Evolutionary conservation across 2,797 vertebrate genomes (phyloP).

Genomic region (Semaprochilodus insignis): DNA sequence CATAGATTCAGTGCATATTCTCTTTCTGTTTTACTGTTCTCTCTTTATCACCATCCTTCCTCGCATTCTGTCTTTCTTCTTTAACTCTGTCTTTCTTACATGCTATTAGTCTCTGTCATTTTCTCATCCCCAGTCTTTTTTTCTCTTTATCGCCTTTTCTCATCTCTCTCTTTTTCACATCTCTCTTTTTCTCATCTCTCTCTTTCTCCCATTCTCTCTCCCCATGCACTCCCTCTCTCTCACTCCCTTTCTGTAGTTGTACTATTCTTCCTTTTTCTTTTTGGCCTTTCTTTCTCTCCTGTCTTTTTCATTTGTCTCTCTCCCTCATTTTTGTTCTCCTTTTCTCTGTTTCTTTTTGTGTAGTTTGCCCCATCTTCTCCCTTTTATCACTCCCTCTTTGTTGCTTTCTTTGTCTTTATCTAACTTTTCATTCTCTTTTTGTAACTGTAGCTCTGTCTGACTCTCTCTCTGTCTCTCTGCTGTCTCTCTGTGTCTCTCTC

Average conservation of each 20-base stretch:
- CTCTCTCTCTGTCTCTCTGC: not conserved
- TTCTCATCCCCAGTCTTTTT: too few species aligned
- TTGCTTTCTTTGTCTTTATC: not conserved
- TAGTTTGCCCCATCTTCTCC: not conserved
- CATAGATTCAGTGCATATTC: constrained; percentile 20
- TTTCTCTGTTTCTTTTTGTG: not conserved
- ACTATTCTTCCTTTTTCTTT: constrained; percentile 2
- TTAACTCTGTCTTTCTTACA: too few species aligned
- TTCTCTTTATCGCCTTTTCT: too few species aligned
- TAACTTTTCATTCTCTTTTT: constrained; percentile 29
- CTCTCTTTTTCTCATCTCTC: too few species aligned
- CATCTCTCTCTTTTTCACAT: too few species aligned
- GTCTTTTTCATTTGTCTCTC: constrained; percentile 36
- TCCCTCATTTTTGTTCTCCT: not conserved
- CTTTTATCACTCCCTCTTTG: not conserved
- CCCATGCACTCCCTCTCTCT: too few species aligned
- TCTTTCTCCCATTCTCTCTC: too few species aligned
- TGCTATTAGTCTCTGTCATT: too few species aligned
- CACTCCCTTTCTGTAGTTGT: constrained; percentile 55
- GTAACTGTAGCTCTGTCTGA: constrained; percentile 42
- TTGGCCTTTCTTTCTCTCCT: constrained; percentile 14
- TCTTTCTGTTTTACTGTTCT: too few species aligned
- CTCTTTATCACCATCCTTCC: too few species aligned
- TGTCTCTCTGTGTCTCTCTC: not conserved
- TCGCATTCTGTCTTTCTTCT: too few species aligned